Evolutionary conservation across 1,140 invertebrate genomes (phyloP), one percentile per base, ranked within the genome.

Genomic region (Cydia amplana): DNA sequence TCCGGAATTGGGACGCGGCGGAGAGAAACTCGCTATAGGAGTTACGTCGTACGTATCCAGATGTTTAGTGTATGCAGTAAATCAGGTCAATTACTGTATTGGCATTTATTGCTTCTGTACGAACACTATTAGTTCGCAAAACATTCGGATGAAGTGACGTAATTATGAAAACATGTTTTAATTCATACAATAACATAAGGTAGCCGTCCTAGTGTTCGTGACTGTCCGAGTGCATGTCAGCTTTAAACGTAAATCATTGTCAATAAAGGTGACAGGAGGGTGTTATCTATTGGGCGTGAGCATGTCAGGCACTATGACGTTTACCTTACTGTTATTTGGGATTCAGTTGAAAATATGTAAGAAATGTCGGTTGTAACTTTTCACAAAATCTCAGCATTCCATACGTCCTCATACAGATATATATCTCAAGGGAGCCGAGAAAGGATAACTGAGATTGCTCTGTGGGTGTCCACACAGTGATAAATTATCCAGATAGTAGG

Each of bases 31-130:
- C n/a, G 20, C 55, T 23, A 60, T 10, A 20, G 20, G 55, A 60
- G 55, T 20, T 60, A 23, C 20, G 55, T 60, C 49, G n/a, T n/a
- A 18, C 49, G 49, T 51, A 60, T 60, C 20, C 55, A 60, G 18
- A 60, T 60, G 55, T 60, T 60, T 60, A 60, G 55, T 60, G 55
- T 55, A 18, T 60, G 55, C 23, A 23, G 18, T 60, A 60, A 60
- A 60, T 60, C 55, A 60, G 55, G 55, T 60, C 55, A 60, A 23
- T 12, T 23, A 60, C 55, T 23, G 18, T 60, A 60, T 60, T 60
- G 7, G 55, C 55, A 60, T 60, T 60, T 60, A 60, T 23, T 23
- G 55, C 55, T 60, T 23, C 18, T 60, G 55, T 60, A 60, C 6
- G 55, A 9, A 60, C 9, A 60, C n/a, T 23, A 60, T 60, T 60